Percentiles rank a stretch among this genome's conserved stretches.
Conservation (phyloP, 2,113 vertebrate genomes). For the Heptranchias perlo region DNA sequence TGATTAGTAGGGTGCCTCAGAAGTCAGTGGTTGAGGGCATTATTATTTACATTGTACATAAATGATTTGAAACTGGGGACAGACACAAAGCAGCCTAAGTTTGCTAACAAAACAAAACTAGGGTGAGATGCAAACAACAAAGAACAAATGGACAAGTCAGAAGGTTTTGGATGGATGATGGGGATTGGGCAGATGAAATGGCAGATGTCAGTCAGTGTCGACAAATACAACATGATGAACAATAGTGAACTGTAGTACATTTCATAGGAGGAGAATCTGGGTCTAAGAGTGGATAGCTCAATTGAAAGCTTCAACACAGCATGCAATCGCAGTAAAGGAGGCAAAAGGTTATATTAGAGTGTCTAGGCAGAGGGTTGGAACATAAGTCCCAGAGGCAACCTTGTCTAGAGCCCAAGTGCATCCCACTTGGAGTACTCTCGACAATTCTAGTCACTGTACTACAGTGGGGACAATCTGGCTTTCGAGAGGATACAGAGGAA, state of each 20-base stretch:
- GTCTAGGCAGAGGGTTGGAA: background rate
- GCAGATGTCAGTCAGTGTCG: background rate
- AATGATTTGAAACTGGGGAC: too few relatives aligned
- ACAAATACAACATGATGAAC: background rate
- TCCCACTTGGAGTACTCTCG: background rate
- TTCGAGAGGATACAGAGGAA: background rate
- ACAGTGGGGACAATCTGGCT: background rate
- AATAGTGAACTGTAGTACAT: background rate
- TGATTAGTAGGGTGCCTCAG: too few relatives aligned
- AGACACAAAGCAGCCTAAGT: too few relatives aligned
- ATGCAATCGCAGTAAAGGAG: background rate
- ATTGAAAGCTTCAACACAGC: background rate
- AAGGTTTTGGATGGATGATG: background rate
- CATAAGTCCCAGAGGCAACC: too few relatives aligned
- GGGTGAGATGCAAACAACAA: too few relatives aligned
- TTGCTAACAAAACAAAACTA: too few relatives aligned
- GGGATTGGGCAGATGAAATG: background rate
- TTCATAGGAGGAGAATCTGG: background rate
- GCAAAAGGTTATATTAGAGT: background rate
- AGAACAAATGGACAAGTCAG: background rate
- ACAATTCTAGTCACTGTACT: background rate
- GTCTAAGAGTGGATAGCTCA: background rate
- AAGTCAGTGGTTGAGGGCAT: too few relatives aligned
- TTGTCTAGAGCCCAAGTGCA: too few relatives aligned
- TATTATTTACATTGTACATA: too few relatives aligned